Evolutionary conservation across 2,113 vertebrate genomes (phyloP).

Genomic region (Neomonachus schauinslandi): DNA sequence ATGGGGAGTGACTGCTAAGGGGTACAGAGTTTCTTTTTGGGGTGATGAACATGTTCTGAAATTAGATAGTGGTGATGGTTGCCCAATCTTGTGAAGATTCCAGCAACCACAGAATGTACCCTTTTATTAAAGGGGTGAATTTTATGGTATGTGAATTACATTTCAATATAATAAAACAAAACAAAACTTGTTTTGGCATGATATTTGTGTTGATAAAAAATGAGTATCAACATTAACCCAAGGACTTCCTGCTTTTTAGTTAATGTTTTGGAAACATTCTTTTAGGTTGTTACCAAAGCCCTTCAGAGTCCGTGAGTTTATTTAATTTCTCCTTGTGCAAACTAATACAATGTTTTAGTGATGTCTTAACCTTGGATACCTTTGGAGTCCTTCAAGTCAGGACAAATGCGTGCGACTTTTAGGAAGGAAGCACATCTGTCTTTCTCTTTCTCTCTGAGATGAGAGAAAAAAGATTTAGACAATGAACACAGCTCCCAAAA

Average conservation of each 20-base stretch:
- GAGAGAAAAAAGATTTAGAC: neutral
- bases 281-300: constrained; percentile 30
- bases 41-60: neutral
- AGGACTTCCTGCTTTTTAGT: constrained; percentile 23
- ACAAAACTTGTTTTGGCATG: neutral
- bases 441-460: neutral
- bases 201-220: constrained; percentile 48
- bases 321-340: constrained; percentile 41
- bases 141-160: neutral
- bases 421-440: neutral
- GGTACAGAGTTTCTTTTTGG: neutral
- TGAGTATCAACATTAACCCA: constrained; percentile 4
- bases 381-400: neutral
- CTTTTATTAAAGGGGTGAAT: neutral
- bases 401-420: neutral
- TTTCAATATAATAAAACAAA: neutral
- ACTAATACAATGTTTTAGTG: neutral
- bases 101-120: neutral
- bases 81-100: neutral
- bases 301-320: neutral
- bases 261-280: constrained; percentile 53
- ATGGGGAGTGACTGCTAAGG: neutral
- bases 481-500: neutral
- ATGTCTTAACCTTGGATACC: neutral
- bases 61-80: neutral